Evolutionary conservation across 2,797 vertebrate genomes (phyloP), one percentile per base, ranked within the genome.

Genomic region (Sebastes aleutianus): DNA sequence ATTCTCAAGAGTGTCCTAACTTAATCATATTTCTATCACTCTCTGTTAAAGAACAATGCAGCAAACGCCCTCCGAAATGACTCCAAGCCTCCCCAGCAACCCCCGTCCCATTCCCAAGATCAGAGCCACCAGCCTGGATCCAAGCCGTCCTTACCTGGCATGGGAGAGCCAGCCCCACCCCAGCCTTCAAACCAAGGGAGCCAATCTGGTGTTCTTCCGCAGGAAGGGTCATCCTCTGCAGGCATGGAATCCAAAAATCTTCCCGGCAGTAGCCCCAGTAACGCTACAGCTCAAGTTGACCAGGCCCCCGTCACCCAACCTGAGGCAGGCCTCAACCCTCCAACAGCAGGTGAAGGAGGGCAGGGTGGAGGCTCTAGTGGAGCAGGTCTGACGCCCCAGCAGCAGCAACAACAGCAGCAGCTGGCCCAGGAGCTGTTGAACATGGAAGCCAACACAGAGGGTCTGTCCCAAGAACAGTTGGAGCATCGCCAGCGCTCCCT

Each of bases 391-490:
- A 95, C 94, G 4, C 95, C 94, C 7, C 95, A 95, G 80, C 97
- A 98, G 91, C 96, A 97, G 88, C 93, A 94, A 85, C 94, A 95
- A 62, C 95, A 96, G 94, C 96, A 97, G 85, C 95, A 96, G 95
- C 95, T 97, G 85, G 96, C 98, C 76, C 96, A 97, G 80, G 98
- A 97, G 76, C 96, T 99, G 70, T 94, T 97, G 16, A 94, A 95
- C 50, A 96, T 99, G 96, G 97, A 97, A 3, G 98, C 99, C 87
- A 99, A 99, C 94, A 97, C 98, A 0, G 98, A 99, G 8, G 98
- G 98, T 67, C 95, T 99, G 47, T 99, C 99, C 47, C 98, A 99
- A 93, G 98, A 99, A 92, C 99, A 96, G 84, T 68, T 96, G 74
- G 95, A 96, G 87, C 96, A 96, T 79, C 93, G 96, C 8, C 95